Evolutionary conservation across 2,888 invertebrate genomes (phyloP).

Genomic region (Endotricha flammealis): DNA sequence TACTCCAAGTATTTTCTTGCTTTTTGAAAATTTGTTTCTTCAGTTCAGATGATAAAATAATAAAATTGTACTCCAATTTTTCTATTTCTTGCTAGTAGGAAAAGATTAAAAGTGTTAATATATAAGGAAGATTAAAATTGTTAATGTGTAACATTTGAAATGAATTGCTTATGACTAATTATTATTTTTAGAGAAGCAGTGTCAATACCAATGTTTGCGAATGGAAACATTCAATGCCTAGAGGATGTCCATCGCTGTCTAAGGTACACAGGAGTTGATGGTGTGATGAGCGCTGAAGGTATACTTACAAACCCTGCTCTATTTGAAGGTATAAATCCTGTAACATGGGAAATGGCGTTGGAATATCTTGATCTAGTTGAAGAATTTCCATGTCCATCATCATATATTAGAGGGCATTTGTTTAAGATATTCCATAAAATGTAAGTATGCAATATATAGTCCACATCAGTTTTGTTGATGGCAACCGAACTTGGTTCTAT

Average conservation of each 20-base stretch:
- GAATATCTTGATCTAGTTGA: slow-evolving; percentile 92
- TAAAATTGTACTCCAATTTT: no score
- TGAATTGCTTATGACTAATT: slow-evolving; percentile 2
- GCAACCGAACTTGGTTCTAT: neutral
- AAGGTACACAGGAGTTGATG: slow-evolving; percentile 88
- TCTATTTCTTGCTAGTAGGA: no score
- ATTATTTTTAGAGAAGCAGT: slow-evolving; percentile 82
- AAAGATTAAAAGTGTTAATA: no score
- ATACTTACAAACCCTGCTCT: slow-evolving; percentile 98
- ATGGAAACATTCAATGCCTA: slow-evolving; percentile 96
- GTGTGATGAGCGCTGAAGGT: slow-evolving; percentile 96
- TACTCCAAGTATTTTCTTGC: no score
- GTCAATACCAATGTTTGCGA: slow-evolving; percentile 96
- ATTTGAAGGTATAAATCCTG: slow-evolving; percentile 87
- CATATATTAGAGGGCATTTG: slow-evolving; percentile 95
- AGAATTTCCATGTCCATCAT: slow-evolving; percentile 90
- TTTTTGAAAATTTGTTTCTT: no score
- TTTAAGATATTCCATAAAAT: slow-evolving; percentile 98
- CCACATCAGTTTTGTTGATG: no score
- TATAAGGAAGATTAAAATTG: no score
- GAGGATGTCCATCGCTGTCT: slow-evolving; percentile 92
- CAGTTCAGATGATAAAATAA: no score
- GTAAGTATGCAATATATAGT: no score
- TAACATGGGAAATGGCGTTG: slow-evolving; percentile 91
- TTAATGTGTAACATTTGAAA: slow-evolving; percentile 13